Base-by-base conservation (phyloP, 2,797 vertebrate species). In the Sparidentex hasta region DNA sequence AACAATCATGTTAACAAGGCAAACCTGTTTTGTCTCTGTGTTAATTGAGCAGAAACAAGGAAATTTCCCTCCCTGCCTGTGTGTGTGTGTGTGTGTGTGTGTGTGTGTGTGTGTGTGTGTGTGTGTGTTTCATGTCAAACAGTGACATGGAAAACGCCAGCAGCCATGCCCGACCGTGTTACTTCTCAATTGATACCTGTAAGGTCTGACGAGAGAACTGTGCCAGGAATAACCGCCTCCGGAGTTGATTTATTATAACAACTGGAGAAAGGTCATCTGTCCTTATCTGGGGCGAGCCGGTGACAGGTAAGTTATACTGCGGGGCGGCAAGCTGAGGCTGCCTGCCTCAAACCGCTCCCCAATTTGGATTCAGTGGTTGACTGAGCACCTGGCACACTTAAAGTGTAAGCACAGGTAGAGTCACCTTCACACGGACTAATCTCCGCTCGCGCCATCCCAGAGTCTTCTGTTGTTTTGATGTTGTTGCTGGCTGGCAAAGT, bases 191-290 rank as follows among this genome's bases (percentile, higher is more conserved):
- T 82, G 88, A 86, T 88, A 89, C 87, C 90, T 92, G 88, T 87
- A 86, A 87, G 80, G 71, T 72, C 61, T 66, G 84, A 91, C 56
- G 80, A 84, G 89, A 89, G 72, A 71, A 51, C 65, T 20, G 9
- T 80, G 86, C 82, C 74, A 70, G 81, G 80, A 92, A 92, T 90
- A 95, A 87, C 86, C 52, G 57, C 86, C 65, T 86, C 64, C 72
- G 80, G 86, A 79, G 76, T 80, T 88, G 92, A 94, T 95, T 93
- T 92, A 94, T 95, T 92, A 81, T 71, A 82, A 77, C 83, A 87
- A 89, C 82, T n/a, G n/a, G 74, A 86, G 86, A 95, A 94, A 95
- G 95, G 94, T 94, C 94, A 93, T 89, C 88, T 89, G 91, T 94
- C 90, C 92, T 92, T 93, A 93, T 94, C 90, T 91, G 88, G 90